A percentile compares a stretch with the other conserved stretches of the same genome.
These are phyloP conservation scores for Parascotia fuliginaria DNA, from an alignment of 2,888 invertebrate species.

Conservation along the genomic window DNA sequence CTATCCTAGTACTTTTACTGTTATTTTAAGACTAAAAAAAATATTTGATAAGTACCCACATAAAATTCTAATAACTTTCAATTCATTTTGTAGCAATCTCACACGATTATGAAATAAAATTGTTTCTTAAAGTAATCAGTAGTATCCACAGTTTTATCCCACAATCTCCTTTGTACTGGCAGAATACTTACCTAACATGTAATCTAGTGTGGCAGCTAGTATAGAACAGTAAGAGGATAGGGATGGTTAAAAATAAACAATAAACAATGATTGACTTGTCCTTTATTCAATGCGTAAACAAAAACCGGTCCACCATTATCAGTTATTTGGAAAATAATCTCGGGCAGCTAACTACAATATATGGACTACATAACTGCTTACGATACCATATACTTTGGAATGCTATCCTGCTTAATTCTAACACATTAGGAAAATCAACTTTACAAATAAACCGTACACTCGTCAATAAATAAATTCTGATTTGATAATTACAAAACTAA, in stretches of 20 bases:
- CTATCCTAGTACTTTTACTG: no score
- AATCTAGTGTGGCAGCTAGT: no score
- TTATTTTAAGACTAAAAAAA: no score
- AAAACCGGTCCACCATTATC: slow-evolving; percentile 71
- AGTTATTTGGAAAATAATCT: slow-evolving; percentile 68
- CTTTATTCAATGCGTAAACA: slow-evolving; percentile 83
- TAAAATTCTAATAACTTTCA: no score
- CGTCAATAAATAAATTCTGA: slow-evolving; percentile 82
- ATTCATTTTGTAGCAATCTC: no score
- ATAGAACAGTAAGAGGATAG: no score
- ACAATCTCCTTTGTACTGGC: no score
- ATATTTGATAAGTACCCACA: no score
- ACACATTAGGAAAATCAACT: slow-evolving; percentile 65
- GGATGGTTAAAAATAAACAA: slow-evolving; percentile 45
- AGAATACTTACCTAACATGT: no score
- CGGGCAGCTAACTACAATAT: slow-evolving; percentile 61
- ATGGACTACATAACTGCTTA: slow-evolving; percentile 59
- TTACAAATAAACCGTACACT: slow-evolving; percentile 69
- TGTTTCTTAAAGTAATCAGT: no score
- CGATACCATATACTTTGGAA: slow-evolving; percentile 76
- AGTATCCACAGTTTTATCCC: no score
- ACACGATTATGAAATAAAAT: no score
- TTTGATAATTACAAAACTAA: slow-evolving; percentile 75
- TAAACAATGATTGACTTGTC: slow-evolving; percentile 60
- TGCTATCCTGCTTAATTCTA: slow-evolving; percentile 75